Evolutionary conservation across 2,888 invertebrate genomes (phyloP), one percentile per base, ranked within the genome.

Genomic region (Polyommatus icarus): DNA sequence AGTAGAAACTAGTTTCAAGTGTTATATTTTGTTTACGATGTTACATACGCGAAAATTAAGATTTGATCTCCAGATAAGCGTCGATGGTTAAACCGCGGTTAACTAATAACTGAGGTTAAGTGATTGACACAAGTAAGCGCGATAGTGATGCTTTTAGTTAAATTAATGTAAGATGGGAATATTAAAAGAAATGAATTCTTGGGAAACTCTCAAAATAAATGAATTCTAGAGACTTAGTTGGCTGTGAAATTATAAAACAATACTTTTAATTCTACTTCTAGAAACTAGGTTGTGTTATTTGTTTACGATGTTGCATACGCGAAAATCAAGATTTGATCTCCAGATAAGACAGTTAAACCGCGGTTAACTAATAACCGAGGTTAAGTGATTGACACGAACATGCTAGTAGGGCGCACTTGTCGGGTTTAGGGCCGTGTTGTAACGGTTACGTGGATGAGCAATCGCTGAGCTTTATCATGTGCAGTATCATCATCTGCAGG

Each of bases 51-150:
- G 8, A 59, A 20, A 59, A 59, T 59, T 20, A 59, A 59, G 59
- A 59, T 20, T 2, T 18, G 20, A 59, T 20, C 59, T 20, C n/a
- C 2, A 59, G 59, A 59, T 59, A 59, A 59, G 8, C 8, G 32
- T 32, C 32, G 20, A 8, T 20, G 59, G 20, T 59, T 59, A 20
- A 59, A 46, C 46, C 10, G 10, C 46, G 46, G 46, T 12, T 46
- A 12, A 46, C 59, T 59, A 59, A 59, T 59, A 59, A 20, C 59
- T 0, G 59, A 8, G 59, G 59, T 59, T 59, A 59, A 20, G 7
- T 87, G 88, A 89, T 86, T 89, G 89, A 89, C 87, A 83, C 82
- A 82, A 85, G 87, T 87, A 87, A 85, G 84, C 82, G 32, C 6
- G 32, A 36, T 83, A 85, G 83, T 84, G 82, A 85, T 86, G 83